Evolutionary conservation across 2,797 vertebrate species (phyloP).

Genomic region (Phataginus tricuspis): DNA sequence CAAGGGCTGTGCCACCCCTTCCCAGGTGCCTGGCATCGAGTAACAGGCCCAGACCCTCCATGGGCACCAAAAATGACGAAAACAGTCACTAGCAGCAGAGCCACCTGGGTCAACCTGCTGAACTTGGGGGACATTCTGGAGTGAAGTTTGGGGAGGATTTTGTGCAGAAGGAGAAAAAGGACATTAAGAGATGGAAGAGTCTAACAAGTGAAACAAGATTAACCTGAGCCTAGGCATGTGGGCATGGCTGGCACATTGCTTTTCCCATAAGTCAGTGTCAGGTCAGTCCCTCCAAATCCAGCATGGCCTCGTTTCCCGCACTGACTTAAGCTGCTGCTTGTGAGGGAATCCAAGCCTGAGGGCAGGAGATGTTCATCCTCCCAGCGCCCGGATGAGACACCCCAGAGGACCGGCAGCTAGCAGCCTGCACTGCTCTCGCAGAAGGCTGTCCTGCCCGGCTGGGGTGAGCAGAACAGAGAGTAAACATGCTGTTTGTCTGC

Average conservation of each 20-base stretch:
- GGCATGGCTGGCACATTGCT: neutral
- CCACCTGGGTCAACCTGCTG: neutral
- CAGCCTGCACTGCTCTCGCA: fast-evolving
- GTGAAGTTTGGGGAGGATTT: neutral
- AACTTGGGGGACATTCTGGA: neutral
- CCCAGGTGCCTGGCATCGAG: too few species aligned
- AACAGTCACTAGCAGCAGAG: neutral
- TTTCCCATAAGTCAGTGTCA: neutral
- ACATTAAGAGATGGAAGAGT: neutral
- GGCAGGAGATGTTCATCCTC: too few species aligned
- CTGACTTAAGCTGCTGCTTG: neutral
- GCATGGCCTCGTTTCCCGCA: fast-evolving
- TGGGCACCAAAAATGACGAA: fast-evolving
- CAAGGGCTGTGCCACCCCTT: neutral
- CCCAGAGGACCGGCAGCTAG: neutral
- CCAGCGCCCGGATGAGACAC: neutral
- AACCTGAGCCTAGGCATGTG: too few species aligned
- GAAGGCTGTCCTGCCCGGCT: neutral
- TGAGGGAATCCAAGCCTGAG: fast-evolving
- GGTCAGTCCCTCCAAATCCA: neutral
- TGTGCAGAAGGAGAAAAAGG: neutral
- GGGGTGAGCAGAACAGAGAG: neutral
- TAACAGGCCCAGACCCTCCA: fast-evolving
- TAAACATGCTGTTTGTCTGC: fast-evolving
- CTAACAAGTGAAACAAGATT: neutral